phyloP scores from a whole-genome alignment of 2,888 invertebrate species.

The Serrognathus titanus region DNA sequence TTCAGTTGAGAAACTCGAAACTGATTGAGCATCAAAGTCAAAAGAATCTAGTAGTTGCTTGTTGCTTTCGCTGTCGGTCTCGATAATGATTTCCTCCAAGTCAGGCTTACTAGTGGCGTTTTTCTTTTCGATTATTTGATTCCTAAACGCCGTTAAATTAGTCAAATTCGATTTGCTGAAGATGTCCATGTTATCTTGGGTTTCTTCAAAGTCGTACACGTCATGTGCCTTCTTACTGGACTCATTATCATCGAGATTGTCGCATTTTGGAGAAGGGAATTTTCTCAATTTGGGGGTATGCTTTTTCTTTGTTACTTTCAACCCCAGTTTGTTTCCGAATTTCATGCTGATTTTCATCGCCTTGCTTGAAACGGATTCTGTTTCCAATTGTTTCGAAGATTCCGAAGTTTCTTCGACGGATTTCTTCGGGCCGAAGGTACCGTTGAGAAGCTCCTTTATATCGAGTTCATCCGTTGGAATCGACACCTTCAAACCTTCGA shows the following conservation, averaged over 20 bases:
- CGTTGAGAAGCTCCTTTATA: slow-evolving; percentile 51
- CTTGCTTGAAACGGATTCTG: slow-evolving; percentile 5
- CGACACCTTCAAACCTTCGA: slow-evolving; percentile 65
- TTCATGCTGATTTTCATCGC: slow-evolving; percentile 13
- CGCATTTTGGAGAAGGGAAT: not conserved
- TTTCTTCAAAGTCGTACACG: slow-evolving; percentile 53
- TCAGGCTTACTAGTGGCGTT: slow-evolving; percentile 16
- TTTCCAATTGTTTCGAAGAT: not conserved
- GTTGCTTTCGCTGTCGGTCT: slow-evolving; percentile 33
- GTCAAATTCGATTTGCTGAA: slow-evolving; percentile 25
- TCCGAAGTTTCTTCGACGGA: slow-evolving; percentile 8
- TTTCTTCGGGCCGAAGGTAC: slow-evolving; percentile 30
- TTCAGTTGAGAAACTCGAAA: slow-evolving; percentile 37
- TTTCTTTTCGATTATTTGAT: slow-evolving; percentile 38
- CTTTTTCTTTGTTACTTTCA: slow-evolving; percentile 32
- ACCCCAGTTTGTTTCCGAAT: slow-evolving; percentile 34
- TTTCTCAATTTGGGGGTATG: slow-evolving; percentile 1
- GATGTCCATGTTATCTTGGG: slow-evolving; percentile 48
- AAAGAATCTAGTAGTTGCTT: slow-evolving; percentile 28
- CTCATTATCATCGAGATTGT: slow-evolving; percentile 19
- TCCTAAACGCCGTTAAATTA: slow-evolving; percentile 35
- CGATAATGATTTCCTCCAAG: not conserved
- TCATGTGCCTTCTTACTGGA: slow-evolving; percentile 36
- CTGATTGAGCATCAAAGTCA: slow-evolving; percentile 37
- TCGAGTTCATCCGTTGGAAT: slow-evolving; percentile 62